These are phyloP conservation scores for Melanchra persicariae DNA, from an alignment of 2,888 invertebrate species.

Conservation along the genomic window DNA sequence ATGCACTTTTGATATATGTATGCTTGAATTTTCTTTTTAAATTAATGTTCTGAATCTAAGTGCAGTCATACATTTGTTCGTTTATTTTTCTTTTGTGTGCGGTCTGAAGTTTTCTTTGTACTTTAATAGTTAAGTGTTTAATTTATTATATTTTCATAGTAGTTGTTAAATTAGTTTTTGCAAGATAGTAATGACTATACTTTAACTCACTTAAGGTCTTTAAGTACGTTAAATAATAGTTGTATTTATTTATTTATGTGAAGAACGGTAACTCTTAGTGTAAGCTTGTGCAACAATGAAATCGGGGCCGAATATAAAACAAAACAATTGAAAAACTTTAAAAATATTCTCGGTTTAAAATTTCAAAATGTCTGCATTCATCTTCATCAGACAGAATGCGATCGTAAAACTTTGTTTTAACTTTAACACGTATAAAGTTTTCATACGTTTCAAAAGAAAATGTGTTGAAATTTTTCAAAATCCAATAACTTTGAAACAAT, in stretches of 20 bases:
- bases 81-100: neutral
- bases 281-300: neutral
- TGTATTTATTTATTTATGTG: neutral
- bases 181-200: neutral
- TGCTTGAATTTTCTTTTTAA: neutral
- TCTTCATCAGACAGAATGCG: conserved; percentile 56
- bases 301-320: conserved; percentile 1
- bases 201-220: neutral
- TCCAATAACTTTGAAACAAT: conserved; percentile 61
- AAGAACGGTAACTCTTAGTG: neutral
- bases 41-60: too few species aligned
- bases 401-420: conserved; percentile 57
- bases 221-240: neutral
- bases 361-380: conserved; percentile 53
- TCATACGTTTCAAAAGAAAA: conserved; percentile 48
- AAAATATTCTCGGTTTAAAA: conserved; percentile 41
- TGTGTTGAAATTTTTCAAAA: conserved; percentile 60
- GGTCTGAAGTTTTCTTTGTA: neutral
- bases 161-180: neutral
- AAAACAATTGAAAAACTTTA: conserved; percentile 29
- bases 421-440: conserved; percentile 63
- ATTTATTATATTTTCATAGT: neutral
- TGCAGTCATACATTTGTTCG: neutral
- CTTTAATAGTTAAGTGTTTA: neutral
- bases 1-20: neutral